Percentiles rank a stretch among this genome's conserved stretches.
These are phyloP conservation scores for Phoenicopterus ruber DNA, from an alignment of 2,113 vertebrate species.

Conservation along the genomic window DNA sequence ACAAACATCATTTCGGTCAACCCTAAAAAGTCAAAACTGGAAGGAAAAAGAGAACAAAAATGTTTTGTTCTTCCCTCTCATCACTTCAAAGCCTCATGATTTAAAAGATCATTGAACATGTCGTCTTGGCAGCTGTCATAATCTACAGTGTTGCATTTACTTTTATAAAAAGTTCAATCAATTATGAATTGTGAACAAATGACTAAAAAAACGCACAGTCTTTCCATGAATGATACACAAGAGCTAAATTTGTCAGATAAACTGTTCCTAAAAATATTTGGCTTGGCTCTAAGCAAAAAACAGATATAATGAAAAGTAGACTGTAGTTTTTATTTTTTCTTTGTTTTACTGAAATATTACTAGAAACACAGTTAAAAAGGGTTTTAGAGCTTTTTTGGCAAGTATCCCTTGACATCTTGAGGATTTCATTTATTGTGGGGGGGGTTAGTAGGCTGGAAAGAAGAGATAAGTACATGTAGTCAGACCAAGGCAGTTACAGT, in stretches of 20 bases:
- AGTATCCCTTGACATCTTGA: neutral
- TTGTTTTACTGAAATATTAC: neutral
- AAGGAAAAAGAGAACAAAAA: neutral
- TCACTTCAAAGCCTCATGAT: neutral
- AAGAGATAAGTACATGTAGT: neutral
- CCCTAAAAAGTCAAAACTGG: neutral
- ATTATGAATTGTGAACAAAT: neutral
- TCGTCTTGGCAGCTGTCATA: neutral
- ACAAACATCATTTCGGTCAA: neutral
- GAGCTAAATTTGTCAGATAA: neutral
- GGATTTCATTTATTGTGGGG: neutral
- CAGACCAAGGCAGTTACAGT: neutral
- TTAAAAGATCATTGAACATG: neutral
- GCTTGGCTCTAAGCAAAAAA: neutral
- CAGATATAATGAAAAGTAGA: neutral
- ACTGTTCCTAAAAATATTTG: neutral
- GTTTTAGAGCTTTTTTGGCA: neutral
- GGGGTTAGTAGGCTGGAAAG: neutral
- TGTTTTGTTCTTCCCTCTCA: neutral
- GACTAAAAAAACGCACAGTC: neutral
- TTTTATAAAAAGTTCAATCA: neutral
- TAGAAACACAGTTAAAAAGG: neutral
- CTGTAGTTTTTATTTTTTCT: neutral
- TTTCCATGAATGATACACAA: neutral
- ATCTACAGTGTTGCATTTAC: neutral